Percentiles rank a stretch among this genome's conserved stretches.
Evolutionary conservation across 2,888 invertebrate genomes (phyloP).

Genomic region (Drosophila prostipennis): DNA sequence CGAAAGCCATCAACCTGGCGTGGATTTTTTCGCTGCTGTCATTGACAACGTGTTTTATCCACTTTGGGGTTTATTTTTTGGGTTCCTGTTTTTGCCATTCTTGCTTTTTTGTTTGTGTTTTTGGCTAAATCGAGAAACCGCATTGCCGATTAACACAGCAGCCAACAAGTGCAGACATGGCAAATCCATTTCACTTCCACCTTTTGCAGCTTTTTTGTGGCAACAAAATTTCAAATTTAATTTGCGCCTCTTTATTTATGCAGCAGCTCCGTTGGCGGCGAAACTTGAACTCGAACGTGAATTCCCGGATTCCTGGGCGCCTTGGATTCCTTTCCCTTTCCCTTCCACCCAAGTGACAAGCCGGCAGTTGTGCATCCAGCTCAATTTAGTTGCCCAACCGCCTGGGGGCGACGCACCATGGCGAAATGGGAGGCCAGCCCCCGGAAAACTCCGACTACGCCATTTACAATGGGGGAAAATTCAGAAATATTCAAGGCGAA

Average conservation of each 20-base stretch:
- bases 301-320: constrained; percentile 2
- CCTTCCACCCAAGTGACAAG: constrained; percentile 4
- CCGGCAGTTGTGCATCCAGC: constrained; percentile 26
- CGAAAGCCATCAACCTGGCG: constrained; percentile 9
- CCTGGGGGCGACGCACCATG: constrained; percentile 16
- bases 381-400: constrained; percentile 55
- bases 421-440: not conserved
- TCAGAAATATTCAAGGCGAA: constrained; percentile 5
- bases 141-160: constrained; percentile 36
- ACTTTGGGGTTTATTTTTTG: not conserved
- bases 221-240: constrained; percentile 66
- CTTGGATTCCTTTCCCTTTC: not conserved
- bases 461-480: constrained; percentile 1
- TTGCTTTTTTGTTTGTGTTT: not conserved
- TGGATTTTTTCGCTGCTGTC: constrained; percentile 21
- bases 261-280: constrained; percentile 43
- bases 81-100: not conserved
- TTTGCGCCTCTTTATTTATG: constrained; percentile 72
- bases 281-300: constrained; percentile 6
- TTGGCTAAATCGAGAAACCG: constrained; percentile 22
- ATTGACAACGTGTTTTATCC: constrained; percentile 23
- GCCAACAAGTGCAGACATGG: constrained; percentile 41
- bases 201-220: not conserved
- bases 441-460: not conserved
- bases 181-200: constrained; percentile 31